Evolutionary conservation across 2,797 vertebrate genomes (phyloP), one percentile per base, ranked within the genome.

Genomic region (Garrulus glandarius): DNA sequence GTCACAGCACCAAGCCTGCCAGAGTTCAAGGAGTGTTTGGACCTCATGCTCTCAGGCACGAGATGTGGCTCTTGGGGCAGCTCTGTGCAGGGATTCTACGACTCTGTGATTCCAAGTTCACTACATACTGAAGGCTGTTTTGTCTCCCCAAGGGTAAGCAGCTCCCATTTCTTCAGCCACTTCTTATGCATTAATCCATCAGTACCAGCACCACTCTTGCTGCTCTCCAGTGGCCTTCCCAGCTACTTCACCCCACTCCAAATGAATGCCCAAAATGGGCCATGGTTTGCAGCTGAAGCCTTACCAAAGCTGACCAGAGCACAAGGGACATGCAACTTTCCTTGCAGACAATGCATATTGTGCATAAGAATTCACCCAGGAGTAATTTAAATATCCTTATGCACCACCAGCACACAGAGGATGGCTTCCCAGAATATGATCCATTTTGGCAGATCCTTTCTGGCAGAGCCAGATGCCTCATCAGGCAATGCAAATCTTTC

Each of bases 361-460:
- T 32, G 43, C 36, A 32, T 55, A 37, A 47, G 24, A 46, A 81
- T 56, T 86, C 61, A 90, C 26, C 19, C 53, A 76, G 19, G 61
- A 75, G 37, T 37, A 57, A 68, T 60, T 75, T 60, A n/a, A 84
- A 53, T 44, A 76, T n/a, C n/a, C 43, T 69, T 69, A 84, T 47
- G 52, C 26, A 79, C 13, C 32, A 82, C 29, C 32, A 79, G 36
- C 55, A 84, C 3, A 11, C 17, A 72, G 43, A 34, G 61, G 34
- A 56, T 1, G 3, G 55, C 4, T 1, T 82, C 63, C 15, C 80
- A 75, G 69, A 75, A 39, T 75, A 57, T 34, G 57, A 92, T 81
- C 72, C 43, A 63, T 55, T 92, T 63, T 70, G 60, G 75, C 81
- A 89, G 78, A 72, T 77, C 24, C 30, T 72, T 94, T 77, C 64